Evolutionary conservation across 2,797 vertebrate species (phyloP).

Genomic region (Bradypus variegatus): DNA sequence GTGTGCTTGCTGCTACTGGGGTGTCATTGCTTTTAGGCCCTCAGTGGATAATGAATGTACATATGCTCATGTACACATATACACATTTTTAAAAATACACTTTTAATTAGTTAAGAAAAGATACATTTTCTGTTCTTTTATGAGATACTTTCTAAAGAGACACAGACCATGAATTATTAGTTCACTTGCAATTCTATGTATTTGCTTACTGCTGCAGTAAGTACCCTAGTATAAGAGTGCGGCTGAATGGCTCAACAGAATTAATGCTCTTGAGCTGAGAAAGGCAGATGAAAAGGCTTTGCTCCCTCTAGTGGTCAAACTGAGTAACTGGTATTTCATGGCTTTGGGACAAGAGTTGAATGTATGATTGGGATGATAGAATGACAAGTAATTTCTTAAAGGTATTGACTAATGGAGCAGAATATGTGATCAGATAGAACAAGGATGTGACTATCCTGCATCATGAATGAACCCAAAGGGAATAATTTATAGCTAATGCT

Average conservation of each 20-base stretch:
- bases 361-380: not conserved
- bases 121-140: not conserved
- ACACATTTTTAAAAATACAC: not conserved
- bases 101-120: constrained; percentile 18
- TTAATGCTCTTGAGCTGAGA: not conserved
- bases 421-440: not conserved
- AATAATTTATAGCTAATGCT: not conserved
- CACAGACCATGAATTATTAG: not conserved
- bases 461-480: not conserved
- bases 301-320: constrained; percentile 61
- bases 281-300: constrained; percentile 53
- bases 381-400: not conserved
- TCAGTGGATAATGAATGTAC: not conserved
- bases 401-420: not conserved
- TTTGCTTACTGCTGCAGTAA: not conserved
- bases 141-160: constrained; percentile 6
- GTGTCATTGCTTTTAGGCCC: not conserved
- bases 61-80: not conserved
- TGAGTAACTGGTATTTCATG: constrained; percentile 28
- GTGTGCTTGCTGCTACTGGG: constrained; percentile 7
- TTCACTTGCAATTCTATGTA: not conserved
- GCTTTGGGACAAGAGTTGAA: not conserved
- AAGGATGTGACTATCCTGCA: not conserved
- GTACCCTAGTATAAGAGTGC: not conserved
- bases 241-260: not conserved